A percentile compares a stretch with the other conserved stretches of the same genome.
These are phyloP conservation scores for Machimus atricapillus DNA, from an alignment of 2,888 invertebrate species.

Conservation along the genomic window DNA sequence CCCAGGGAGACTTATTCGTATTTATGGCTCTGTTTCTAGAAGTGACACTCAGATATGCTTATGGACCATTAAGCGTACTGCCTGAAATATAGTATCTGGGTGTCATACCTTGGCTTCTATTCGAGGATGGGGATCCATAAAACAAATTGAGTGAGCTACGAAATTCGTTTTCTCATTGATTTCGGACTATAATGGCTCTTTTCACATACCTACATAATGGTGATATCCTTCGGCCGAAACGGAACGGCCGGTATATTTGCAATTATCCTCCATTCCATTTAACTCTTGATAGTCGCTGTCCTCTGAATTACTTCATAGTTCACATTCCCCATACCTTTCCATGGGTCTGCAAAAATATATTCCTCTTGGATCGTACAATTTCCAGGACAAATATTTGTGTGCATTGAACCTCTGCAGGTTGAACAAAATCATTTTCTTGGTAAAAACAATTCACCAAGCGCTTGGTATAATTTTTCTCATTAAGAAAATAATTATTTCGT, in stretches of 20 bases:
- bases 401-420: not conserved
- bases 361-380: not conserved
- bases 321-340: not conserved
- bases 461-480: not conserved
- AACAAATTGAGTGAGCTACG: conserved; percentile 4
- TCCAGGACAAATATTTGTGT: not conserved
- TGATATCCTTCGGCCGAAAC: not conserved
- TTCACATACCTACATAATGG: not conserved
- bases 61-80: not conserved
- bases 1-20: not conserved
- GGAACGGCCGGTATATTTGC: not conserved
- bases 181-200: not conserved
- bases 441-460: not conserved
- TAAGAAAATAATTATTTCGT: not conserved
- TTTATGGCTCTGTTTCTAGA: not conserved
- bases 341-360: not conserved
- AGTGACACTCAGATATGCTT: not conserved
- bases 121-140: not conserved
- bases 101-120: not conserved
- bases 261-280: conserved; percentile 18
- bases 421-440: not conserved
- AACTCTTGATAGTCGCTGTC: not conserved
- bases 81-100: not conserved
- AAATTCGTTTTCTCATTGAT: conserved; percentile 2
- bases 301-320: not conserved